These are phyloP conservation scores for Medauroidea extradentata DNA, from an alignment of 1,140 invertebrate species.

Conservation along the genomic window DNA sequence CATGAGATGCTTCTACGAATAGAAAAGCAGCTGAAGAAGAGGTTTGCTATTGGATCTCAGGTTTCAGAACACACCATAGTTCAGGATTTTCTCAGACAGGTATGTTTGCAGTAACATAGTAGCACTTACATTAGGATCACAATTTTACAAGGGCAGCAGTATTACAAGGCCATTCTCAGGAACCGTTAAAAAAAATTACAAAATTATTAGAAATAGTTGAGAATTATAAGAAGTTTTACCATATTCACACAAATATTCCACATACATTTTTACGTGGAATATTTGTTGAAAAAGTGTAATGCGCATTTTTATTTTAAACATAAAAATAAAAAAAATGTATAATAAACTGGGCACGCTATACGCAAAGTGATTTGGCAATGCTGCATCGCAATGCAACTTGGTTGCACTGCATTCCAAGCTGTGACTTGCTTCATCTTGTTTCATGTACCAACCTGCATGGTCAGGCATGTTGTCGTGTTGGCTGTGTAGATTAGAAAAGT, in stretches of 20 bases:
- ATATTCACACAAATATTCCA: not conserved
- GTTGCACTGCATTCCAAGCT: too few species aligned
- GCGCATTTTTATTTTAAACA: not conserved
- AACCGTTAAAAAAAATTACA: not conserved
- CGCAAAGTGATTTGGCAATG: too few species aligned
- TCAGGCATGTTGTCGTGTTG: too few species aligned
- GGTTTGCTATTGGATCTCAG: conserved; percentile 94
- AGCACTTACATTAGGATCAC: not conserved
- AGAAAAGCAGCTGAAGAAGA: conserved; percentile 90
- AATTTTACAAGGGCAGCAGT: not conserved
- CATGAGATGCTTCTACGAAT: conserved; percentile 83
- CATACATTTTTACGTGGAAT: not conserved
- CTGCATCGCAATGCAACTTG: too few species aligned
- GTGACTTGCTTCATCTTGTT: too few species aligned
- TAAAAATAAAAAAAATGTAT: not conserved
- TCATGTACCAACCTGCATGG: too few species aligned
- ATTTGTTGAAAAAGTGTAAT: too few species aligned
- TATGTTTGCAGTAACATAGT: conserved; percentile 19
- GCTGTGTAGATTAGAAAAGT: not conserved
- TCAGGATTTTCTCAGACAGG: conserved; percentile 87
- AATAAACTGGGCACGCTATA: too few species aligned
- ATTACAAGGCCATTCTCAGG: too few species aligned
- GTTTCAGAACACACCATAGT: conserved; percentile 93
- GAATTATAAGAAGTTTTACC: too few species aligned
- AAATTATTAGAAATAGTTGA: too few species aligned